These are phyloP conservation scores for Lutraria lutraria DNA, from an alignment of 2,888 invertebrate species.

Conservation along the genomic window DNA sequence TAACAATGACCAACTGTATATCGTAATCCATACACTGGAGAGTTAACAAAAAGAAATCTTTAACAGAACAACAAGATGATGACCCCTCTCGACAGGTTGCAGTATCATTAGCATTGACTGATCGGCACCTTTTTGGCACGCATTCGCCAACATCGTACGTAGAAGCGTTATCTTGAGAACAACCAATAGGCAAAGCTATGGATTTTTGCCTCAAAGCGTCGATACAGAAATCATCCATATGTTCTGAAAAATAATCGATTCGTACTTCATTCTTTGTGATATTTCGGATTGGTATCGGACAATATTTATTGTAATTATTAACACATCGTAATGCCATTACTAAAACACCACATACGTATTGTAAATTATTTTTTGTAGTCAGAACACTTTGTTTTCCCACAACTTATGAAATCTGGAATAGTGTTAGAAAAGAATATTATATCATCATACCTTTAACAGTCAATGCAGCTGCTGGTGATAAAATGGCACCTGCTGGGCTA, in stretches of 20 bases:
- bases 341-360: too few species aligned
- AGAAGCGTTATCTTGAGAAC: conserved; percentile 21
- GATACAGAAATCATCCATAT: background rate
- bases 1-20: conserved; percentile 23
- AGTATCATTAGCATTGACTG: background rate
- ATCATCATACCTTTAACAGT: conserved; percentile 7
- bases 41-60: conserved; percentile 9
- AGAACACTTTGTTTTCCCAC: too few species aligned
- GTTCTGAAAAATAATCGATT: background rate
- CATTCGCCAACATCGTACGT: conserved; percentile 33
- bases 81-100: background rate
- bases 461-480: conserved; percentile 19
- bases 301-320: too few species aligned
- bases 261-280: too few species aligned
- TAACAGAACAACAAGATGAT: background rate
- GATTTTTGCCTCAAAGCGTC: conserved; percentile 13
- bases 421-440: background rate
- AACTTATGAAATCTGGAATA: too few species aligned
- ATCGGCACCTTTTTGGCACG: conserved; percentile 23
- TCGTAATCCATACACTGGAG: conserved; percentile 24
- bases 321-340: too few species aligned
- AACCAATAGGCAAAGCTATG: conserved; percentile 21
- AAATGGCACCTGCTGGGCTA: conserved; percentile 31
- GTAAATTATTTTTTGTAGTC: too few species aligned
- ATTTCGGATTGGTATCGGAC: too few species aligned